Percentiles rank a stretch among this genome's conserved stretches.
Evolutionary conservation across 2,113 vertebrate species (phyloP).

Genomic region (Aegithalos caudatus): DNA sequence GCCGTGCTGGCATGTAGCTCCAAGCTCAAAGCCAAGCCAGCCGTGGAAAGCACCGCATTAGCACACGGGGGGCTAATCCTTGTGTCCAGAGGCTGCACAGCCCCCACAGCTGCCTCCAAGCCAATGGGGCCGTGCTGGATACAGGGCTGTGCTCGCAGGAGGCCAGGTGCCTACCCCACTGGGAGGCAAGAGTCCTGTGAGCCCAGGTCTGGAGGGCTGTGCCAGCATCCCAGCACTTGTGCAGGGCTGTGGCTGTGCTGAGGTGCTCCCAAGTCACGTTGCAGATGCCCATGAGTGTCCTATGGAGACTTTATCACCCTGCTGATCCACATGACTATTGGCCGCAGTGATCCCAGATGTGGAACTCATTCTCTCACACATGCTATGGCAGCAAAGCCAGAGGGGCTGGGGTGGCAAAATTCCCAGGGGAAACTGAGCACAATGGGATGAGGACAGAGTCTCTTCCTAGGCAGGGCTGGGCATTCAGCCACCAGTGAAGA

Average conservation of each 20-base stretch:
- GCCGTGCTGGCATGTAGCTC: slow-evolving; percentile 31
- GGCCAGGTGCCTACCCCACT: background rate
- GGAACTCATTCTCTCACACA: background rate
- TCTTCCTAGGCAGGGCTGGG: background rate
- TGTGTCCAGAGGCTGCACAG: background rate
- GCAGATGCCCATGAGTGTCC: background rate
- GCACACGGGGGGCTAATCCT: background rate
- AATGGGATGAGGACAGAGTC: background rate
- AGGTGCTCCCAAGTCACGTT: background rate
- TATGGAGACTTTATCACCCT: background rate
- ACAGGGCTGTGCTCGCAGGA: accelerated
- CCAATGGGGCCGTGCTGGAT: accelerated
- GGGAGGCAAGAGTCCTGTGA: background rate
- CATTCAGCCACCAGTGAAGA: accelerated
- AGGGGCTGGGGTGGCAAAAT: background rate
- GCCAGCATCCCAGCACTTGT: accelerated
- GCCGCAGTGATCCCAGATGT: background rate
- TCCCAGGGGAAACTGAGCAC: accelerated
- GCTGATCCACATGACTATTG: background rate
- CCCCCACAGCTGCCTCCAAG: background rate
- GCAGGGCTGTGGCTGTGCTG: background rate
- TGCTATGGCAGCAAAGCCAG: background rate
- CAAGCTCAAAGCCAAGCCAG: slow-evolving; percentile 14
- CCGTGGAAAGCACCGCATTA: slow-evolving; percentile 4
- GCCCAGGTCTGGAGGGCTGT: accelerated